phyloP scores from a whole-genome alignment of 2,888 invertebrate species.

The Cryptus viduatorius region DNA sequence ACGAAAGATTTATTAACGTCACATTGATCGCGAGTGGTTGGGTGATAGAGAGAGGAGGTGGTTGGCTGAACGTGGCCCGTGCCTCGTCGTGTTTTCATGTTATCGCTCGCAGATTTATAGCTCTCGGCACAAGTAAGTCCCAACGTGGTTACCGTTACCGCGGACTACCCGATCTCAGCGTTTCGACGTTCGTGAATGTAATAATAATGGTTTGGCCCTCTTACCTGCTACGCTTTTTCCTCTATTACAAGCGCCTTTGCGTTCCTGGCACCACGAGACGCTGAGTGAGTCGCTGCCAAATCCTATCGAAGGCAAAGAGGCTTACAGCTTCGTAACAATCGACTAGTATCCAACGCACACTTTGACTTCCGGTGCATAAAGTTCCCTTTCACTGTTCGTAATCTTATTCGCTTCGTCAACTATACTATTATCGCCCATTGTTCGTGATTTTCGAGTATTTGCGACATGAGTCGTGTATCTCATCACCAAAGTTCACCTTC shows the following conservation, averaged over 20 bases:
- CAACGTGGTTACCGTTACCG: slow-evolving; percentile 12
- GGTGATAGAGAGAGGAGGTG: slow-evolving; percentile 18
- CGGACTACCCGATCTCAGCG: slow-evolving; percentile 30
- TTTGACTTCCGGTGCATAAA: slow-evolving; percentile 9
- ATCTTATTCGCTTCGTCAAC: neutral
- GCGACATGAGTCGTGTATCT: too few relatives aligned
- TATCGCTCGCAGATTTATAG: slow-evolving; percentile 51
- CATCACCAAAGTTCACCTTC: too few relatives aligned
- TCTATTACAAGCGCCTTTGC: slow-evolving; percentile 12
- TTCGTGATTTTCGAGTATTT: too few relatives aligned
- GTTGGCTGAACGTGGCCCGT: slow-evolving; percentile 20
- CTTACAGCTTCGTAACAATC: slow-evolving; percentile 30
- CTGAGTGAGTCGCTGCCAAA: neutral
- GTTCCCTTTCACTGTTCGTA: slow-evolving; percentile 11
- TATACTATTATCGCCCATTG: neutral
- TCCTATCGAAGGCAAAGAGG: slow-evolving; percentile 17
- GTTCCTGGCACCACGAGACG: slow-evolving; percentile 1
- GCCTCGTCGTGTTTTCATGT: slow-evolving; percentile 57
- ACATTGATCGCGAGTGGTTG: slow-evolving; percentile 41
- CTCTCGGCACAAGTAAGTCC: slow-evolving; percentile 43
- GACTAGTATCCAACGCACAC: neutral
- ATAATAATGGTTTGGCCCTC: slow-evolving; percentile 42
- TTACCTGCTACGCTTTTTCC: neutral
- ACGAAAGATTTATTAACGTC: slow-evolving; percentile 51
- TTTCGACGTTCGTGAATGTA: slow-evolving; percentile 50